A percentile compares a stretch with the other conserved stretches of the same genome.
Evolutionary conservation across 1,140 invertebrate species (phyloP).

Genomic region (Bombus ignitus): DNA sequence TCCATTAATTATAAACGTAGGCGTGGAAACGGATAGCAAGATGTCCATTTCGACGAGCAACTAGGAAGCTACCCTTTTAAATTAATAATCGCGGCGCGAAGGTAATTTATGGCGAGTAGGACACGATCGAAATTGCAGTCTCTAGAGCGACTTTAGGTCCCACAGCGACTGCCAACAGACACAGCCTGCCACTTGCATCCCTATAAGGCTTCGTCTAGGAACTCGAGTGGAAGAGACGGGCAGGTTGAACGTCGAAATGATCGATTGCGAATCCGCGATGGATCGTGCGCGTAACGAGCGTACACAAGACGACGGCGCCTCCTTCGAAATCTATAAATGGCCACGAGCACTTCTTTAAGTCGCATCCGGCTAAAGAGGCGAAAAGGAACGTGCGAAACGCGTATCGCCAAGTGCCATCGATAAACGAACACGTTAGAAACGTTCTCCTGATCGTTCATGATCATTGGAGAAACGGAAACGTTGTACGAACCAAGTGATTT

Average conservation of each 20-base stretch:
- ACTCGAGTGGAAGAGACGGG: conserved; percentile 29
- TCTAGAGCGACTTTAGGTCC: not conserved
- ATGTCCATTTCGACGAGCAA: not conserved
- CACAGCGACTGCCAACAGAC: not conserved
- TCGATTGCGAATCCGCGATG: conserved; percentile 31
- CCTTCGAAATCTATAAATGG: conserved; percentile 10
- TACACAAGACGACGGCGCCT: not conserved
- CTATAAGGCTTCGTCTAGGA: conserved; percentile 53
- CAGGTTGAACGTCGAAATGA: conserved; percentile 42
- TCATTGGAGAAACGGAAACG: not conserved
- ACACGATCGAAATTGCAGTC: not conserved
- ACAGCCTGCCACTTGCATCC: not conserved
- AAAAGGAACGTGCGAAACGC: conserved; percentile 3
- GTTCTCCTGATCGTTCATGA: not conserved
- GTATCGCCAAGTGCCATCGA: not conserved
- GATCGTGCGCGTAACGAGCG: conserved; percentile 24
- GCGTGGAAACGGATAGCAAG: not conserved
- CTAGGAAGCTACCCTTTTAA: not conserved
- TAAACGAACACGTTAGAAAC: not conserved
- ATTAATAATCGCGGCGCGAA: not conserved
- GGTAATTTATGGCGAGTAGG: conserved; percentile 31
- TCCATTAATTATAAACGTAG: conserved; percentile 6
- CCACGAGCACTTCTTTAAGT: not conserved
- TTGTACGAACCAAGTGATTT: not conserved
- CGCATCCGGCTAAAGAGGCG: not conserved